Percentiles rank a stretch among this genome's conserved stretches.
phyloP scores from a whole-genome alignment of 1,140 invertebrate genomes.

The Wiebesia pumilae region DNA sequence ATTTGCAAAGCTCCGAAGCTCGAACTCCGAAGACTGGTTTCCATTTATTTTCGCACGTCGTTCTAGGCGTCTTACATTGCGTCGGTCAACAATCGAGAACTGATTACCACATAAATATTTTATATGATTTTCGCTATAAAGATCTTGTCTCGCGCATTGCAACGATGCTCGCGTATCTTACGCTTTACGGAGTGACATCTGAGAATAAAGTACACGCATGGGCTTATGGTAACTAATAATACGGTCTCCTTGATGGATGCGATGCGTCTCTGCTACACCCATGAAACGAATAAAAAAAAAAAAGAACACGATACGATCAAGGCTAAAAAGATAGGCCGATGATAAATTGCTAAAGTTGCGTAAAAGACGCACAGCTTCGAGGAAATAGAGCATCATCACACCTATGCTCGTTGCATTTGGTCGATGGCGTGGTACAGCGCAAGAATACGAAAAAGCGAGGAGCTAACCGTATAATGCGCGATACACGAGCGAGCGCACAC shows the following conservation, averaged over 20 bases:
- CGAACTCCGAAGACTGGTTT: not conserved
- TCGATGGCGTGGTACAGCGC: not conserved
- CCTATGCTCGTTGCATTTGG: not conserved
- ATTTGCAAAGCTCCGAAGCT: not conserved
- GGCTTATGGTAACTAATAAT: not conserved
- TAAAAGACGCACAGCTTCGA: conserved; percentile 31
- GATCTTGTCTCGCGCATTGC: not conserved
- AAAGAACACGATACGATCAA: conserved; percentile 25
- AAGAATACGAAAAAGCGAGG: not conserved
- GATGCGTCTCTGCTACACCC: conserved; percentile 8
- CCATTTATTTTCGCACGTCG: no score
- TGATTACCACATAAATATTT: no score
- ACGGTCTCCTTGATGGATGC: conserved; percentile 11
- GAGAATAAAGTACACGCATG: not conserved
- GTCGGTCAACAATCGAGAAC: not conserved
- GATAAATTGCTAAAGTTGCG: conserved; percentile 38
- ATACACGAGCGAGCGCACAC: not conserved
- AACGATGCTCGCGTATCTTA: not conserved
- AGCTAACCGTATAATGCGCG: not conserved
- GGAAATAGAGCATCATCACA: conserved; percentile 45
- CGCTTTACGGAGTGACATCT: not conserved
- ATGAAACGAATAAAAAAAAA: not conserved
- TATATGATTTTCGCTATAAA: not conserved
- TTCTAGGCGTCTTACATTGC: no score
- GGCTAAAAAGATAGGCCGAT: conserved; percentile 37